A percentile compares a stretch with the other conserved stretches of the same genome.
These are phyloP conservation scores for Nasua narica DNA, from an alignment of 2,797 vertebrate species.

Conservation along the genomic window DNA sequence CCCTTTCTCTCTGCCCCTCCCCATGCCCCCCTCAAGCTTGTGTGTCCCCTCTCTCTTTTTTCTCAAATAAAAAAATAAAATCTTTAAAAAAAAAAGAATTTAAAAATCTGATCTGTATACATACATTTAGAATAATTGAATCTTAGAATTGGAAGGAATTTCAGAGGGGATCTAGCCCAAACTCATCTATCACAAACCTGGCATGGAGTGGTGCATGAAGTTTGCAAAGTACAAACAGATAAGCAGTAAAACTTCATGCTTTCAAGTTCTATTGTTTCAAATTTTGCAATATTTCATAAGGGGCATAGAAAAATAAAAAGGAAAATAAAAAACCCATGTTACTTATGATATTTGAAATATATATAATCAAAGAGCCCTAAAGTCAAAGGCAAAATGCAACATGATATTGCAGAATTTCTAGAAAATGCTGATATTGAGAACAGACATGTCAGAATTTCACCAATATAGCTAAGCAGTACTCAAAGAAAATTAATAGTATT, in stretches of 20 bases:
- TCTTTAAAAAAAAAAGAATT: not conserved
- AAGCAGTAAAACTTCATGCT: constrained; percentile 8
- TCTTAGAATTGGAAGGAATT: constrained; percentile 28
- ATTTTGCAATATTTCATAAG: constrained; percentile 23
- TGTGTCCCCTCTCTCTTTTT: not conserved
- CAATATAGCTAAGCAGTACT: not conserved
- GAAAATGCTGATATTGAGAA: constrained; percentile 26
- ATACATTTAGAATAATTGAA: not conserved
- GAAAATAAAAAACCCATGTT: not conserved
- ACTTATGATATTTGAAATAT: not conserved
- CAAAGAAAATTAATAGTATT: not conserved
- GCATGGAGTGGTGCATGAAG: not conserved
- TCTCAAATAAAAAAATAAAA: not conserved
- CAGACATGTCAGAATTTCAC: not conserved
- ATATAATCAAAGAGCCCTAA: not conserved
- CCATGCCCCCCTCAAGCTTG: not conserved
- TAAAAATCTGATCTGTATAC: not conserved
- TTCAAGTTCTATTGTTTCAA: constrained; percentile 29
- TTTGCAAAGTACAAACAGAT: not conserved
- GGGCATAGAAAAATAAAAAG: not conserved
- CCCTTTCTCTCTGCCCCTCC: not conserved
- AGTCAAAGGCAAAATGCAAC: constrained; percentile 37
- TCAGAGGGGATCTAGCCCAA: not conserved
- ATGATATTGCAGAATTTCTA: constrained; percentile 10
- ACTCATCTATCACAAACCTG: not conserved